Conservation (phyloP, 2,113 vertebrate genomes). For the Lasiurus borealis region DNA sequence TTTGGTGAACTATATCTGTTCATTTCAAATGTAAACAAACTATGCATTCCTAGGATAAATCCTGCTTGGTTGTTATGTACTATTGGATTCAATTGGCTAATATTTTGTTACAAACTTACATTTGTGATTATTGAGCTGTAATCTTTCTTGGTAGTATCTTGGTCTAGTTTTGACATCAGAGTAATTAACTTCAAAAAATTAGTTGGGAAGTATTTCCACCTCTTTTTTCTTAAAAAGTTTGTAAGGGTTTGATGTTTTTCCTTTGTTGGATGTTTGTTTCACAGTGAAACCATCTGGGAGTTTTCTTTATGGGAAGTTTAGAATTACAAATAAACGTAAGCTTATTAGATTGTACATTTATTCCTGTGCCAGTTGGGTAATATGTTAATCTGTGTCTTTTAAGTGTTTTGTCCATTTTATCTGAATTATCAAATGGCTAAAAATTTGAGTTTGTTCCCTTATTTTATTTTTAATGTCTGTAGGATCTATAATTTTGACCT, state of each 20-base stretch:
- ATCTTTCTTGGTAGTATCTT: background rate
- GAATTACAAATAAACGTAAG: background rate
- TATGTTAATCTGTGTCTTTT: background rate
- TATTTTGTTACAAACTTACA: background rate
- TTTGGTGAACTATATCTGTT: background rate
- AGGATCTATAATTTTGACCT: background rate
- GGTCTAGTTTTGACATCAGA: background rate
- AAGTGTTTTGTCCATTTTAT: background rate
- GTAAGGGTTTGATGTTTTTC: background rate
- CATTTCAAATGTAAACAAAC: slow-evolving; percentile 3
- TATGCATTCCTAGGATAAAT: background rate
- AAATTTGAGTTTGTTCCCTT: background rate
- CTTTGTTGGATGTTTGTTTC: slow-evolving; percentile 21
- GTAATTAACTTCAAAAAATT: background rate
- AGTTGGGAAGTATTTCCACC: background rate
- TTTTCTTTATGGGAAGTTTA: background rate
- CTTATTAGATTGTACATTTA: background rate
- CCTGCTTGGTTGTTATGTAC: background rate
- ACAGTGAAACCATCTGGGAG: background rate
- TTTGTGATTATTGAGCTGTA: background rate
- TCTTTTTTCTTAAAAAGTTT: background rate
- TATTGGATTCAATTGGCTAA: background rate
- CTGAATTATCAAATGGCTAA: background rate
- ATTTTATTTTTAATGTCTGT: background rate
- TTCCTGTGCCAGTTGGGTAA: background rate